These are phyloP conservation scores for Microcebus lehilahytsara DNA, from an alignment of 2,113 vertebrate species.

Conservation along the genomic window DNA sequence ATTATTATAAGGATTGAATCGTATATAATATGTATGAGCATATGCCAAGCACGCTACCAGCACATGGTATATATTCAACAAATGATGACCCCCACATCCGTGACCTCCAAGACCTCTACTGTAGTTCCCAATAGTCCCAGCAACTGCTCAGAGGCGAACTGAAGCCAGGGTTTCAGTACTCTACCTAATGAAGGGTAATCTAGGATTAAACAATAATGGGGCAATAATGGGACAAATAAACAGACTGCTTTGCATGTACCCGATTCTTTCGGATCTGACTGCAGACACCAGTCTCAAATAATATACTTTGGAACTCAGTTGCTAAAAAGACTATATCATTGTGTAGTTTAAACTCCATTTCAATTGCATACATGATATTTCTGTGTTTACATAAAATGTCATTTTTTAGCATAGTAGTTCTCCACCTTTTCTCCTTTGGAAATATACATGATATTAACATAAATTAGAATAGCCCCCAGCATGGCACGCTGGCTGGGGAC, in stretches of 20 bases:
- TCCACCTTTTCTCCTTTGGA: conserved; percentile 15
- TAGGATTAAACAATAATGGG: not conserved
- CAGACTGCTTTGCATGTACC: not conserved
- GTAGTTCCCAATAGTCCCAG: not conserved
- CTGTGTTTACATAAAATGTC: conserved; percentile 44
- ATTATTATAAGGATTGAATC: not conserved
- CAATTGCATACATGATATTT: not conserved
- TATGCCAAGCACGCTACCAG: not conserved
- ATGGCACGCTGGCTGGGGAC: not conserved
- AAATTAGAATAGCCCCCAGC: conserved; percentile 15
- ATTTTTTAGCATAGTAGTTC: conserved; percentile 29
- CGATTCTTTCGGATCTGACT: not conserved
- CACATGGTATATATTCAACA: not conserved
- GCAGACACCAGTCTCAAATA: not conserved
- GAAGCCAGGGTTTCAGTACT: not conserved
- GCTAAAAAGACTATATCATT: not conserved
- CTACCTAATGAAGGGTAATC: not conserved
- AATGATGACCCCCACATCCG: not conserved
- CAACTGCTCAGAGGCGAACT: not conserved
- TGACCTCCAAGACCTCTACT: not conserved
- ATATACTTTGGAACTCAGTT: not conserved
- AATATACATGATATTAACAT: not conserved
- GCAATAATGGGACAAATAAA: not conserved
- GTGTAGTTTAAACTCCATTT: not conserved
- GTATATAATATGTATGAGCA: not conserved